Evolutionary conservation across 2,797 vertebrate species (phyloP).

Genomic region (Notolepis coatsorum): DNA sequence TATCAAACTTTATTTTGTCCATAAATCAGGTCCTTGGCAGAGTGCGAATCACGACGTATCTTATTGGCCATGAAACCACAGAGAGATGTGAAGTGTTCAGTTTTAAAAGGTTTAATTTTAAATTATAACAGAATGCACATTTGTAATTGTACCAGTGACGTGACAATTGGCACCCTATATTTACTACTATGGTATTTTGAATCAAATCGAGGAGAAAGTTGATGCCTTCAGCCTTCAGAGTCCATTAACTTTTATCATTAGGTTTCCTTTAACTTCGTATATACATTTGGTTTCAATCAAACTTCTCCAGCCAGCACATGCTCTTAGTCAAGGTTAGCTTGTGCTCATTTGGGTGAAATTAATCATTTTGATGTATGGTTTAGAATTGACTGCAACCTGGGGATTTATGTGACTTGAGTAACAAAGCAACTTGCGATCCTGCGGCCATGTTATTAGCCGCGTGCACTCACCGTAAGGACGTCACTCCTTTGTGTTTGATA

Average conservation of each 20-base stretch:
- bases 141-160: constrained; percentile 75
- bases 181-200: constrained; percentile 54
- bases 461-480: constrained; percentile 87
- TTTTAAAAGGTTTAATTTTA: constrained; percentile 78
- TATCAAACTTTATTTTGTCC: constrained; percentile 80
- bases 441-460: constrained; percentile 92
- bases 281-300: constrained; percentile 88
- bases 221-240: constrained; percentile 75
- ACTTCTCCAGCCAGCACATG: constrained; percentile 81
- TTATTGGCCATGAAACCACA: constrained; percentile 63
- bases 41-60: constrained; percentile 64
- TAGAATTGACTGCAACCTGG: constrained; percentile 95
- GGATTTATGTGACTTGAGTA: constrained; percentile 95
- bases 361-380: constrained; percentile 99
- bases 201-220: constrained; percentile 69
- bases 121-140: constrained; percentile 69
- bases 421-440: constrained; percentile 98
- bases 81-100: constrained; percentile 73
- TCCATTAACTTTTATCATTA: constrained; percentile 79
- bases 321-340: constrained; percentile 94
- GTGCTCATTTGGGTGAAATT: constrained; percentile 98
- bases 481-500: constrained; percentile 73
- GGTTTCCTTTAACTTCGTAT: constrained; percentile 85
- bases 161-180: constrained; percentile 51
- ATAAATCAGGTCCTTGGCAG: constrained; percentile 74